phyloP scores from a whole-genome alignment of 2,797 vertebrate species.

The Macrochelys suwanniensis region DNA sequence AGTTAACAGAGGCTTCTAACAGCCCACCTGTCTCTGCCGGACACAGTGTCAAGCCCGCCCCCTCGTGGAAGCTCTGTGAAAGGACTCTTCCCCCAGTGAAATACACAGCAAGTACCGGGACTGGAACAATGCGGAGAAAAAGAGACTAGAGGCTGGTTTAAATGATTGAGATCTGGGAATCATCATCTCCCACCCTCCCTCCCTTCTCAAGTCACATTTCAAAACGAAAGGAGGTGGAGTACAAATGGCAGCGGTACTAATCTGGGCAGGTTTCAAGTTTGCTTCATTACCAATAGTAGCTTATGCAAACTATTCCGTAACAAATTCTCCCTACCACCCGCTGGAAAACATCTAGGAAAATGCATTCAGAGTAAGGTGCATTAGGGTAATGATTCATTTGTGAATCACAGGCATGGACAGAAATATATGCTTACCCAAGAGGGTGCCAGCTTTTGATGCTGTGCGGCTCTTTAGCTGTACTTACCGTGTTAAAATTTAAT shows the following conservation, averaged over 20 bases:
- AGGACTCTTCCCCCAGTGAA: neutral
- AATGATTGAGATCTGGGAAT: neutral
- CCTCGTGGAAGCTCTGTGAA: accelerated
- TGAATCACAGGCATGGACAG: neutral
- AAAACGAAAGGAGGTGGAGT: neutral
- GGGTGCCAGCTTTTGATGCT: neutral
- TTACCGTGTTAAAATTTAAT: conserved; percentile 54
- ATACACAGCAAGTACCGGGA: accelerated
- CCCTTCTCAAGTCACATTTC: neutral
- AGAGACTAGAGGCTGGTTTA: neutral
- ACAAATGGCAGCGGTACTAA: neutral
- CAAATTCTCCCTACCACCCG: conserved; percentile 22
- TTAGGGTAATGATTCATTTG: neutral
- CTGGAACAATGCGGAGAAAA: accelerated
- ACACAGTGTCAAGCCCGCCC: accelerated
- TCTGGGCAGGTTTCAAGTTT: conserved; percentile 5
- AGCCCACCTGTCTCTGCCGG: neutral
- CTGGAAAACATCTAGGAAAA: conserved; percentile 2
- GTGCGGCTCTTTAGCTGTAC: neutral
- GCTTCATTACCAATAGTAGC: neutral
- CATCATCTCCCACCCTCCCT: accelerated
- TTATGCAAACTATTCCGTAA: conserved; percentile 12
- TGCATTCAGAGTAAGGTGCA: accelerated
- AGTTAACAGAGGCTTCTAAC: neutral
- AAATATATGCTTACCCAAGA: neutral